Evolutionary conservation across 1,140 invertebrate genomes (phyloP), one percentile per base, ranked within the genome.

Genomic region (Pseudomyrmex cubaensis): DNA sequence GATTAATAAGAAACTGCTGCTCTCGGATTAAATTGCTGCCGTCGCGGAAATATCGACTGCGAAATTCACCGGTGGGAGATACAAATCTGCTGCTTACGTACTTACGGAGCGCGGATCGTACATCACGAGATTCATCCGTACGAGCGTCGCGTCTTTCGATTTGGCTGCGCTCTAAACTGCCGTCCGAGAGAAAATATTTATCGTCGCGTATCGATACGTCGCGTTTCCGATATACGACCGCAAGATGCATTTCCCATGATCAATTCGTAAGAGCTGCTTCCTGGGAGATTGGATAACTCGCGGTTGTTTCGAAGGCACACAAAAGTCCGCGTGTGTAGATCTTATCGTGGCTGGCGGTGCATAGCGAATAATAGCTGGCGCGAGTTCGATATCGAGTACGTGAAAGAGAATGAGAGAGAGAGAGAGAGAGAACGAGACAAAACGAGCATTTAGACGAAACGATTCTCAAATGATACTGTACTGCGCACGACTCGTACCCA

Each of bases 201-300:
- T 77, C 63, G 75, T 77, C 52, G 75, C 62, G 13, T 35, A 35
- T 78, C 76, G 76, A 78, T 69, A 78, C 75, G 63, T 78, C 63
- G 75, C 10, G 10, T 66, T 50, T 13, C 48, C 63, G 50, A 77
- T 77, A 69, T 69, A 77, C 50, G 25, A 67, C 52, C 25, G 2
- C 50, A 25, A 57, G 35, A 74, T 83, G 70, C 35, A 77, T 88
- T 74, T 83, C 12, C 84, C 80, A 78, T 86, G 82, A 89, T 82
- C 86, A 76, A 86, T 57, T 89, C 75, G 62, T 59, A 82, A 52
- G 63, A 69, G 64, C 52, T 74, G 78, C 82, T 82, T 86, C 61
- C 61, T 35, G 52, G 54, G 87, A 88, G 84, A 89, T 88, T 84
- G 88, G 85, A 82, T 89, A 89, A 88, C 80, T 89, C 88, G 63